Evolutionary conservation across 2,797 vertebrate genomes (phyloP).

Genomic region (Pangasius macronema): DNA sequence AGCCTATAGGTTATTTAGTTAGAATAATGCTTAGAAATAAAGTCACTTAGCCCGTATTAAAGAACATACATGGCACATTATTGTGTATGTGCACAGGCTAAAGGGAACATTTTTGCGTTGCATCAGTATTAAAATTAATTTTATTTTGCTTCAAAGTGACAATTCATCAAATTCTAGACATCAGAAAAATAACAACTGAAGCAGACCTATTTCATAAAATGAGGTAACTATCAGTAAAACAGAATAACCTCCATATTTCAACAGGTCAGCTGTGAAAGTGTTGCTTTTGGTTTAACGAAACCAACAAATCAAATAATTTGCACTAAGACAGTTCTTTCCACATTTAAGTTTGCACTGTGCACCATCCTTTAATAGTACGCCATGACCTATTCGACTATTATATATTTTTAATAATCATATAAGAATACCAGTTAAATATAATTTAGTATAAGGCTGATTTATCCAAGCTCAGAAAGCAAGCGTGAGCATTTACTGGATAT

Average conservation of each 20-base stretch:
- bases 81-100: neutral
- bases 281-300: neutral
- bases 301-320: neutral
- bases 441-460: constrained; percentile 45
- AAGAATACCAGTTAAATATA: constrained; percentile 32
- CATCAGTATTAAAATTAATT: neutral
- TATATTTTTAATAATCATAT: constrained; percentile 16
- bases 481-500: neutral
- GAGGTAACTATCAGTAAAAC: neutral
- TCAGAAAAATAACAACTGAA: neutral
- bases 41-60: neutral
- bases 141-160: neutral
- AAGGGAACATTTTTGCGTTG: neutral
- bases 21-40: neutral
- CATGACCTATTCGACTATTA: neutral
- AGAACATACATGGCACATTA: neutral
- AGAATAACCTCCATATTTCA: neutral
- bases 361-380: neutral
- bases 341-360: neutral
- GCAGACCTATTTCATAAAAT: neutral
- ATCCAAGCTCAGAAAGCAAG: constrained; percentile 38
- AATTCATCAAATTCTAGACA: neutral
- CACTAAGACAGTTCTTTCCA: neutral
- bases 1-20: neutral
- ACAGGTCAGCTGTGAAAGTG: neutral